phyloP scores from a whole-genome alignment of 1,140 invertebrate genomes.

The Cyclina sinensis region DNA sequence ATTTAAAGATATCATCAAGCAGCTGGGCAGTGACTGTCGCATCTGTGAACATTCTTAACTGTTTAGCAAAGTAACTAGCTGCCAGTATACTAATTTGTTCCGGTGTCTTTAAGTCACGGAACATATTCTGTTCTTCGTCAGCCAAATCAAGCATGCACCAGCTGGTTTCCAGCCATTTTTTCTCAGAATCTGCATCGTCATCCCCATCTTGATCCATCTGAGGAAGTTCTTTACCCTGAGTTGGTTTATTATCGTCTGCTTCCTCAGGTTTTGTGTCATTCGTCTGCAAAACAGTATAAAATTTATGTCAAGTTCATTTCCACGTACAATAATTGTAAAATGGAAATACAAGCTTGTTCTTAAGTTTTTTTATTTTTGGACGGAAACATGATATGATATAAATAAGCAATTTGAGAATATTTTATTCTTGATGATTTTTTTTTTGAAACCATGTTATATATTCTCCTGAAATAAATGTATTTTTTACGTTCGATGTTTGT shows the following conservation, averaged over 20 bases:
- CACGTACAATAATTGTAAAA: no score
- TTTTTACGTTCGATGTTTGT: no score
- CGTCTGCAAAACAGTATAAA: conserved; percentile 1
- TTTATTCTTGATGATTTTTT: no score
- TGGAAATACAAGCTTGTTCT: no score
- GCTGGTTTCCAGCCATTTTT: conserved; percentile 46
- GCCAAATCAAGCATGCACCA: conserved; percentile 71
- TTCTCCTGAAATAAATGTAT: no score
- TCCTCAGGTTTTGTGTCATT: conserved; percentile 12
- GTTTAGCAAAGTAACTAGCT: conserved; percentile 70
- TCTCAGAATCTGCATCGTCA: background rate
- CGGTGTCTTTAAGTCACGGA: conserved; percentile 65
- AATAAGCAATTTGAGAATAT: no score
- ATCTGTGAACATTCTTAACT: conserved; percentile 75
- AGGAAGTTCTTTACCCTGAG: background rate
- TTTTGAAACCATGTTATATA: no score
- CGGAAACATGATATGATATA: no score
- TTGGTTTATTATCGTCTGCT: background rate
- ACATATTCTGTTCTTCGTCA: conserved; percentile 61
- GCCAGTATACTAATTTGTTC: conserved; percentile 72
- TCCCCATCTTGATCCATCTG: background rate
- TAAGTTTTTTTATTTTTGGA: no score
- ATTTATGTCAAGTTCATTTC: no score
- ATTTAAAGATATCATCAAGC: conserved; percentile 69
- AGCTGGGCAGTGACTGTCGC: conserved; percentile 65